Percentiles rank a stretch among this genome's conserved stretches.
Evolutionary conservation across 2,113 vertebrate genomes (phyloP).

Genomic region (Pardalotus punctatus): DNA sequence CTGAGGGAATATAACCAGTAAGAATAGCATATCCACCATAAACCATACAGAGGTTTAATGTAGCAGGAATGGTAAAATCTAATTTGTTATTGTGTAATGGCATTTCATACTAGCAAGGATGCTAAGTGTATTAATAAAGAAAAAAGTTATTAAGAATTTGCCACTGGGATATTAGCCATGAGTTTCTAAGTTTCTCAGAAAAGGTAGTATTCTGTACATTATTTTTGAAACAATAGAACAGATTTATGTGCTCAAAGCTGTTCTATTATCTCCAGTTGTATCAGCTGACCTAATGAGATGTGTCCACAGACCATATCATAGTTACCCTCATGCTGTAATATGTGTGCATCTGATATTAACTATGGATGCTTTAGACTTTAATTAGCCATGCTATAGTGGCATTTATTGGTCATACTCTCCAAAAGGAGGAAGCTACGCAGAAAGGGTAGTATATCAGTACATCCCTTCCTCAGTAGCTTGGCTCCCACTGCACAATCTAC

Average conservation of each 20-base stretch:
- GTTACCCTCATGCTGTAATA: background rate
- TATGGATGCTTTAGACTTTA: background rate
- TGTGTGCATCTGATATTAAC: background rate
- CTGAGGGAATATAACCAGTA: background rate
- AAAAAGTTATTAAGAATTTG: background rate
- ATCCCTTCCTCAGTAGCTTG: background rate
- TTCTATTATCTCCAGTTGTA: background rate
- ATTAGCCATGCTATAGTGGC: background rate
- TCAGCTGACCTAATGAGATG: background rate
- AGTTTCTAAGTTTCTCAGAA: background rate
- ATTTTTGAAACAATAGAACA: background rate
- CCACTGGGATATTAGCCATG: background rate
- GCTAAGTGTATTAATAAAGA: background rate
- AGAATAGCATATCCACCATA: background rate
- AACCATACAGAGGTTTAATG: background rate
- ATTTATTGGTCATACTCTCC: background rate
- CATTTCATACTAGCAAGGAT: background rate
- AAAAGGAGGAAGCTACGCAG: background rate
- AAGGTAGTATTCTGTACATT: background rate
- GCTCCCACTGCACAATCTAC: background rate
- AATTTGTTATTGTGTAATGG: background rate
- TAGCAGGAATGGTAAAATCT: background rate
- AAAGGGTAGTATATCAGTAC: background rate
- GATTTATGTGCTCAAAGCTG: background rate
- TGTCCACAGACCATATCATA: background rate